Conservation (phyloP, 1,140 invertebrate genomes). For the Bactericera cockerelli region DNA sequence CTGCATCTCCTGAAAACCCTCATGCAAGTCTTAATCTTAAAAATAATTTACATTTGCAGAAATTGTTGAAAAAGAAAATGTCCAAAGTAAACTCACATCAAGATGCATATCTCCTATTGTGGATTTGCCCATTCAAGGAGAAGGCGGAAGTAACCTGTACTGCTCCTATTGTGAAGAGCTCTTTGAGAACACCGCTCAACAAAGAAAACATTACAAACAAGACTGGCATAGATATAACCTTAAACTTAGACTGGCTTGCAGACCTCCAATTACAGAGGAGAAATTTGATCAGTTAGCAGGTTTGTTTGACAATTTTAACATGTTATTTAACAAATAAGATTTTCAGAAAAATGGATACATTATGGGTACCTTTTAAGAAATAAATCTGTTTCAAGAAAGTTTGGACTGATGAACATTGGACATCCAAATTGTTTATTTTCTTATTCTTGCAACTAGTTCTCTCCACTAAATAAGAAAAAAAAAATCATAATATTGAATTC, state of each 20-base stretch:
- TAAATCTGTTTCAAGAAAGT: conserved; percentile 8
- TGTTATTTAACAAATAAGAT: neutral
- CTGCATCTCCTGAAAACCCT: neutral
- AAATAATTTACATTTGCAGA: neutral
- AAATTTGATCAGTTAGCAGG: conserved; percentile 48
- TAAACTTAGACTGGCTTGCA: conserved; percentile 75
- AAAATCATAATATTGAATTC: too few species aligned
- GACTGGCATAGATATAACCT: conserved; percentile 96
- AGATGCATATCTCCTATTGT: neutral
- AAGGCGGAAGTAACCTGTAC: neutral
- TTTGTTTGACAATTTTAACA: conserved; percentile 7
- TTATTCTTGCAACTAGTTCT: too few species aligned
- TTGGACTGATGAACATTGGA: conserved; percentile 11
- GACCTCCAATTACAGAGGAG: conserved; percentile 66
- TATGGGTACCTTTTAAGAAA: conserved; percentile 9
- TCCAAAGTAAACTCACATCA: neutral
- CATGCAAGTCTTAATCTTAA: neutral
- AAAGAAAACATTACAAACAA: conserved; percentile 64
- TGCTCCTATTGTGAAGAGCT: conserved; percentile 7
- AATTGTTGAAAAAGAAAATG: neutral
- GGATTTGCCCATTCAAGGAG: neutral
- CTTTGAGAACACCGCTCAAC: conserved; percentile 12
- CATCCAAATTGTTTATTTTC: too few species aligned
- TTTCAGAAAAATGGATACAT: conserved; percentile 8
- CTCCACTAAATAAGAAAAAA: too few species aligned